Base-by-base conservation (phyloP, 1,140 invertebrate genomes). In the Drosophila kanapiae region DNA sequence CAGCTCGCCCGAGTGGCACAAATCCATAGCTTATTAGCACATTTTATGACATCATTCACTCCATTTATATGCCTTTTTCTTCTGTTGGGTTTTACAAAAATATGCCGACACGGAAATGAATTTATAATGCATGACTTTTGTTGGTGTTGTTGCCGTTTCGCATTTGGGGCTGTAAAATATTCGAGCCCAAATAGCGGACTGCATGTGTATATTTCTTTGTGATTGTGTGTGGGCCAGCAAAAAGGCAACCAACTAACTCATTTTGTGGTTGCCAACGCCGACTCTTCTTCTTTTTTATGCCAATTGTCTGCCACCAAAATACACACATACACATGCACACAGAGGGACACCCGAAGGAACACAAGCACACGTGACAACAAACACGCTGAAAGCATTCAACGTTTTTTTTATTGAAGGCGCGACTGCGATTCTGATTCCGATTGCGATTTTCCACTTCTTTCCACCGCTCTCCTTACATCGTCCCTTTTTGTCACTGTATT, bases 171-270 rank as follows among this genome's bases (percentile, higher is more conserved):
- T 37, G 60, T 72, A 60, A 72, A 72, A 72, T 72, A 72, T 72
- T 72, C 65, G 43, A 48, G 49, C 53, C 62, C 31, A 75, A 74
- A 74, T 35, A 48, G 29, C 13, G 29, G 65, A 23, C 51, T 71
- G 69, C 67, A 72, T 72, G 43, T 59, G 42, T 70, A 45, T 31
- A 18, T 51, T 27, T 45, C 49, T 18, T 53, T 53, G 31, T 18
- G 49, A 53, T 53, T 14, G 58, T n/a, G 16, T 48, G 27, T 40
- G 40, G 33, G 64, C 23, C 70, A 58, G 72, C 72, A 82, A 75
- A 78, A 75, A 78, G 70, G 83, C 70, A 86, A 83, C 88, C 80
- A 87, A 84, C 80, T 87, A 88, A 90, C 84, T 88, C 80, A 88
- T 88, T 88, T 90, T 88, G 84, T 72, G 84, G 85, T 58, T 88